Evolutionary conservation across 2,888 invertebrate species (phyloP).

Genomic region (Subacronicta megacephala): DNA sequence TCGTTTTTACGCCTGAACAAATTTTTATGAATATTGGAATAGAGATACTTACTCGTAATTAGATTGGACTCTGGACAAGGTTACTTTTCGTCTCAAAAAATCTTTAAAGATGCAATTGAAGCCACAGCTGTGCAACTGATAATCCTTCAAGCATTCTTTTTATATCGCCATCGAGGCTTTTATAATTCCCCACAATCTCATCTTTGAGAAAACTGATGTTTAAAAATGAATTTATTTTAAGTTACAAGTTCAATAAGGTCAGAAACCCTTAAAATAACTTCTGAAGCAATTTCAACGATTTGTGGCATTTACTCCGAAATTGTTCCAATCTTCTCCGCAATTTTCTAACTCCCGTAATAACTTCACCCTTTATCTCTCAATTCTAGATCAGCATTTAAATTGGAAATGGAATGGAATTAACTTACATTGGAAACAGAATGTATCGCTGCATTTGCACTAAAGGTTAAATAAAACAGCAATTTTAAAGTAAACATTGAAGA

Average conservation of each 20-base stretch:
- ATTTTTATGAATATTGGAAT: too few species aligned
- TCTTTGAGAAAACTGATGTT: too few species aligned
- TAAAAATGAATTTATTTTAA: too few species aligned
- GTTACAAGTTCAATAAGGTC: background rate
- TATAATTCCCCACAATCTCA: too few species aligned
- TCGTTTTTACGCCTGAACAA: too few species aligned
- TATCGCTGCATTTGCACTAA: slow-evolving; percentile 11
- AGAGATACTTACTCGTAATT: too few species aligned
- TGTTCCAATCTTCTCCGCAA: slow-evolving; percentile 30
- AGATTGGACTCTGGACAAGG: too few species aligned
- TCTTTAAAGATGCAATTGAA: too few species aligned
- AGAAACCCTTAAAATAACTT: slow-evolving; percentile 8
- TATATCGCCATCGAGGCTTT: too few species aligned
- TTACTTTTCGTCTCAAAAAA: too few species aligned
- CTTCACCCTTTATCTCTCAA: slow-evolving; percentile 17
- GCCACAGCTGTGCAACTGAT: too few species aligned
- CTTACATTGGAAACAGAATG: slow-evolving; percentile 1
- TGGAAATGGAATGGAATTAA: slow-evolving; percentile 28
- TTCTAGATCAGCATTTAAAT: slow-evolving; percentile 30
- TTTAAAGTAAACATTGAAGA: background rate
- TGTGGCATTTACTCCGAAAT: slow-evolving; percentile 22
- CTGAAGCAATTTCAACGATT: slow-evolving; percentile 3
- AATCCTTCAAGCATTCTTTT: too few species aligned
- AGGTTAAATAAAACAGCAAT: slow-evolving; percentile 2
- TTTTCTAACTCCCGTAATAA: slow-evolving; percentile 21